Conservation (phyloP, 1,140 invertebrate species). For the Bombus huntii region DNA sequence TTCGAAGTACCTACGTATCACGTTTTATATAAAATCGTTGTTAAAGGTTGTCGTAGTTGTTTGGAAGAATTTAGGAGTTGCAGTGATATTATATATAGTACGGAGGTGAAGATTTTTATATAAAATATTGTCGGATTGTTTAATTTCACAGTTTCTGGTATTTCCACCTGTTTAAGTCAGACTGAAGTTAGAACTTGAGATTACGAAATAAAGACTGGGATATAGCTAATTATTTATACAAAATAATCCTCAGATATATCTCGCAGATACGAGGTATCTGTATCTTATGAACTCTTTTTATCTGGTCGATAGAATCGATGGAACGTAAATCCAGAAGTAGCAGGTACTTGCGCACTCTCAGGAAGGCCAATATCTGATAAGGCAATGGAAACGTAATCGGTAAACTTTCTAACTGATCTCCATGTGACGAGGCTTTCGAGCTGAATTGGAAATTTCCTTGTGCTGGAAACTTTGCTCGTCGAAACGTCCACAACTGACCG, state of each 20-base stretch:
- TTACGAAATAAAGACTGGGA: too few species aligned
- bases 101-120: too few species aligned
- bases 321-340: background rate
- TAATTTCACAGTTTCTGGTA: too few species aligned
- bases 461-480: background rate
- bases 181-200: too few species aligned
- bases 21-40: background rate
- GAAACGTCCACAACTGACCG: background rate
- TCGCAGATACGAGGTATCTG: too few species aligned
- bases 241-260: too few species aligned
- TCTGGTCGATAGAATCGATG: background rate
- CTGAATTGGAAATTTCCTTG: slow-evolving; percentile 15
- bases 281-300: background rate
- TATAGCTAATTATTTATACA: too few species aligned
- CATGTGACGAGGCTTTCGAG: background rate
- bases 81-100: too few species aligned
- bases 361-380: background rate
- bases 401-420: slow-evolving; percentile 19
- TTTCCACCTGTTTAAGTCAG: too few species aligned
- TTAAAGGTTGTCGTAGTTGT: background rate
- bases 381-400: slow-evolving; percentile 11
- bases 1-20: too few species aligned
- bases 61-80: background rate
- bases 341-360: background rate
- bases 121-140: too few species aligned